A percentile compares a stretch with the other conserved stretches of the same genome.
phyloP scores from a whole-genome alignment of 64 coral and sea anemone species.

The Catalaphyllia jardinei region DNA sequence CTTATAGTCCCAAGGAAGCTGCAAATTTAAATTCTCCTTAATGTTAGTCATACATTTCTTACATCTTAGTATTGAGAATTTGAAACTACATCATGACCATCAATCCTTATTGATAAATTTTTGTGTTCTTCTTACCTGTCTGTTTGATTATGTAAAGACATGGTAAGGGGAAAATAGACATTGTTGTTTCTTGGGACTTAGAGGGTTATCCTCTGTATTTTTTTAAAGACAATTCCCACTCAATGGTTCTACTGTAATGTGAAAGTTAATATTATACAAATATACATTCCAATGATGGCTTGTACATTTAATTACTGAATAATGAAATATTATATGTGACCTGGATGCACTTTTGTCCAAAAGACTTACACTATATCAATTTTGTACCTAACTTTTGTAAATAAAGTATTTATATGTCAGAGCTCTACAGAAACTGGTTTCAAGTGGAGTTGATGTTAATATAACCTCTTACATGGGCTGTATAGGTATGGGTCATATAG shows the following conservation, averaged over 20 bases:
- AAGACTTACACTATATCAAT: slow-evolving; percentile 40
- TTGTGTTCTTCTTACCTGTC: neutral
- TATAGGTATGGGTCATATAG: too few species aligned
- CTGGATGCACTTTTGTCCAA: slow-evolving; percentile 21
- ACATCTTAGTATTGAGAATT: neutral
- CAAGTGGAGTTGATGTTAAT: neutral
- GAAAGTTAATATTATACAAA: neutral
- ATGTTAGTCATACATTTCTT: neutral
- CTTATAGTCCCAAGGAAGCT: neutral
- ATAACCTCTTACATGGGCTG: neutral
- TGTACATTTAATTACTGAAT: neutral
- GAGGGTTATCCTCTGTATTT: neutral
- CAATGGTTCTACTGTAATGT: neutral
- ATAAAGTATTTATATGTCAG: slow-evolving; percentile 78
- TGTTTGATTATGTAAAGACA: too few species aligned
- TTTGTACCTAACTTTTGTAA: slow-evolving; percentile 74
- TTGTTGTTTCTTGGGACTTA: neutral
- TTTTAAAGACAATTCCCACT: too few species aligned
- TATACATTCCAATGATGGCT: neutral
- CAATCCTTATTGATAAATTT: neutral
- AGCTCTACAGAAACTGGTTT: slow-evolving; percentile 4
- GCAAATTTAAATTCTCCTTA: neutral
- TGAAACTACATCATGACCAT: neutral
- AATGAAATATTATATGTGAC: neutral
- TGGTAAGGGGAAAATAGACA: neutral